Evolutionary conservation across 2,888 invertebrate species (phyloP).

Genomic region (Sialis fuliginosa): DNA sequence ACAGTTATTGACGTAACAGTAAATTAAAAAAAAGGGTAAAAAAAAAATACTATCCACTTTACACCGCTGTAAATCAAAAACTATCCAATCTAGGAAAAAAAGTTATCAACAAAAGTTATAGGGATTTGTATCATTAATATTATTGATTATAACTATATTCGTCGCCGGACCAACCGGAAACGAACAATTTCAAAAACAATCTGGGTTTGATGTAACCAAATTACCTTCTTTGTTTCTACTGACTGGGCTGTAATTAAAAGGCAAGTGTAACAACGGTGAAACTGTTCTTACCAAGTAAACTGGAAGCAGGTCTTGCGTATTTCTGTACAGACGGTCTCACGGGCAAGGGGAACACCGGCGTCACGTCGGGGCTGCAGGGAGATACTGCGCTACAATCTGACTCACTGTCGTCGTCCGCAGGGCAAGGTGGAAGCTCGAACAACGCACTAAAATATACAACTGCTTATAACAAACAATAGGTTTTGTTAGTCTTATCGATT

Average conservation of each 20-base stretch:
- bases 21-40: too few species aligned
- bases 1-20: too few species aligned
- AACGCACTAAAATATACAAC: slow-evolving; percentile 33
- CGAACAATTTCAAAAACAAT: too few species aligned
- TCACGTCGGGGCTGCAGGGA: slow-evolving; percentile 25
- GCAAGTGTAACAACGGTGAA: slow-evolving; percentile 7
- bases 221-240: too few species aligned
- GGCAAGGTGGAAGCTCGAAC: slow-evolving; percentile 33
- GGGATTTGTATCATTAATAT: too few species aligned
- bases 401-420: slow-evolving; percentile 28
- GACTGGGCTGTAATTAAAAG: background rate
- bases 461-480: background rate
- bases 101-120: too few species aligned
- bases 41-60: too few species aligned
- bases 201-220: too few species aligned
- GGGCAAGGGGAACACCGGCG: slow-evolving; percentile 16
- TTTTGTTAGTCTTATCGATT: background rate
- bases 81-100: too few species aligned
- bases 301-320: slow-evolving; percentile 21
- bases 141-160: too few species aligned
- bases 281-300: slow-evolving; percentile 24
- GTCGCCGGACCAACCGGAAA: too few species aligned
- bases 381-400: slow-evolving; percentile 28
- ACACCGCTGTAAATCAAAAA: too few species aligned
- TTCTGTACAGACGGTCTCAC: slow-evolving; percentile 18